Percentiles rank a stretch among this genome's conserved stretches.
These are phyloP conservation scores for Xylota segnis DNA, from an alignment of 2,888 invertebrate species.

Conservation along the genomic window DNA sequence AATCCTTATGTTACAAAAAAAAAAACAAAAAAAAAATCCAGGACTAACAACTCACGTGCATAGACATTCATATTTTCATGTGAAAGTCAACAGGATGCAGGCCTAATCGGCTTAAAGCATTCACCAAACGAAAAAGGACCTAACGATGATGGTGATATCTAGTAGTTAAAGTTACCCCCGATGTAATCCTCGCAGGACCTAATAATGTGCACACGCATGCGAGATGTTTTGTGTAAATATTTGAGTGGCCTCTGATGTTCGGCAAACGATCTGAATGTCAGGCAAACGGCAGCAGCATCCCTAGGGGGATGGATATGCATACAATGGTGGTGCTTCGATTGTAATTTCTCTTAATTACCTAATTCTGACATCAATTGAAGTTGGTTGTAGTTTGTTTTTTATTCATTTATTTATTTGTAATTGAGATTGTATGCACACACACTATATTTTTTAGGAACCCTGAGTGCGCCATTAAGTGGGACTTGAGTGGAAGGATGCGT, in stretches of 20 bases:
- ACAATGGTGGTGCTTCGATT: conserved; percentile 15
- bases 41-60: conserved; percentile 38
- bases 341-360: conserved; percentile 73
- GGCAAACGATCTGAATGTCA: conserved; percentile 51
- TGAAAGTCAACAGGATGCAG: conserved; percentile 76
- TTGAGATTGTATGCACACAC: conserved; percentile 43
- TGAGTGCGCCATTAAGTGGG: background rate
- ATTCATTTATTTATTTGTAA: conserved; percentile 50
- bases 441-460: conserved; percentile 3
- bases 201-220: conserved; percentile 68
- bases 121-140: conserved; percentile 23
- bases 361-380: conserved; percentile 60
- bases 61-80: conserved; percentile 46
- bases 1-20: background rate
- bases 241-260: conserved; percentile 67
- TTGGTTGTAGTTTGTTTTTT: conserved; percentile 19
- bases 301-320: conserved; percentile 26
- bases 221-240: conserved; percentile 75
- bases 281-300: conserved; percentile 40
- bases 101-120: conserved; percentile 70
- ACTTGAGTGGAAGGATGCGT: conserved; percentile 35
- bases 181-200: conserved; percentile 49
- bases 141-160: conserved; percentile 27
- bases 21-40: no score
- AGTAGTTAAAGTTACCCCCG: conserved; percentile 40